phyloP scores from a whole-genome alignment of 1,140 invertebrate species.

The silkworm (Bombyx mori) region ASM3026992v2 NC_085129.1:13702501-13703000 shows the following conservation, averaged over 20 bases:
- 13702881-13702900: too few species aligned
- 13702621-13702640: conserved; percentile 76
- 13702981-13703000: too few species aligned
- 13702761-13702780: conserved; percentile 91
- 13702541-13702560: too few species aligned
- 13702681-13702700: conserved; percentile 94
- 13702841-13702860: not conserved
- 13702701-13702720: conserved; percentile 90
- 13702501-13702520: too few species aligned
- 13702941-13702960: too few species aligned
- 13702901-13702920: too few species aligned
- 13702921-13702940: too few species aligned
- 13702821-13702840: not conserved
- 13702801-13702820: conserved; percentile 62
- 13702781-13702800: conserved; percentile 83
- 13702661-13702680: conserved; percentile 94
- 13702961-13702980: too few species aligned
- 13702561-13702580: too few species aligned
- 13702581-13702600: too few species aligned
- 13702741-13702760: conserved; percentile 93
- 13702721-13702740: conserved; percentile 89
- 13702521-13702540: too few species aligned
- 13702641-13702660: conserved; percentile 87
- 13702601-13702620: not conserved
- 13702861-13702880: too few species aligned